phyloP scores from a whole-genome alignment of 2,797 vertebrate genomes.

The Picus viridis region DNA sequence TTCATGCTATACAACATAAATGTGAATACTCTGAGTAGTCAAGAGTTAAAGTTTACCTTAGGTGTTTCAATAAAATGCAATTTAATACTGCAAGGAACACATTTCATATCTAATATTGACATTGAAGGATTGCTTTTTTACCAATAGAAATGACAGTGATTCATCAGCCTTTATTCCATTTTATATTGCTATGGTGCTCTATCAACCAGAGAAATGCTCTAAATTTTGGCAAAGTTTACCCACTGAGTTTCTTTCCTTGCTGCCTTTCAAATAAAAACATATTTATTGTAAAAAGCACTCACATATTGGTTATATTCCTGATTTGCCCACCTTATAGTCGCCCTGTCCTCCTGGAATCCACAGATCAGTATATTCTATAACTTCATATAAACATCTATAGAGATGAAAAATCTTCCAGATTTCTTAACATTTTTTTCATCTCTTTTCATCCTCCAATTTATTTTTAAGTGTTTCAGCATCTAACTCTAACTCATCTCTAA shows the following conservation, averaged over 20 bases:
- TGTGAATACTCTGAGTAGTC: background rate
- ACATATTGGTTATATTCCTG: constrained; percentile 23
- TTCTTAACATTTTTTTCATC: background rate
- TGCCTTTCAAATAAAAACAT: constrained; percentile 50
- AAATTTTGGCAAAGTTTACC: constrained; percentile 62
- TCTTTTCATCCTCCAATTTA: background rate
- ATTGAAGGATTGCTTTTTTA: constrained; percentile 70
- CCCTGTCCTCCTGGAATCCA: background rate
- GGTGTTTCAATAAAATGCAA: constrained; percentile 71
- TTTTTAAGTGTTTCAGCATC: constrained; percentile 9
- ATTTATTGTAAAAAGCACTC: constrained; percentile 9
- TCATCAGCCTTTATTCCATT: constrained; percentile 70
- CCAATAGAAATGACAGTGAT: constrained; percentile 73
- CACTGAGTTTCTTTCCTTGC: constrained; percentile 23
- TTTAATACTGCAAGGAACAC: constrained; percentile 63
- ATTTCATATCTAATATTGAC: constrained; percentile 70
- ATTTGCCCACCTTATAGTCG: constrained; percentile 26
- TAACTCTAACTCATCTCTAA: constrained; percentile 10
- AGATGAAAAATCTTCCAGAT: background rate
- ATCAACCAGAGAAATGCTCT: constrained; percentile 57
- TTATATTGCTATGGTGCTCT: constrained; percentile 67
- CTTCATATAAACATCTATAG: background rate
- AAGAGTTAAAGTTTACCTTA: constrained; percentile 61
- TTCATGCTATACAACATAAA: background rate
- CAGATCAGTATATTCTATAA: constrained; percentile 8